Evolutionary conservation across 2,888 invertebrate species (phyloP), one percentile per base, ranked within the genome.

Genomic region (Balanococcus diminutus): DNA sequence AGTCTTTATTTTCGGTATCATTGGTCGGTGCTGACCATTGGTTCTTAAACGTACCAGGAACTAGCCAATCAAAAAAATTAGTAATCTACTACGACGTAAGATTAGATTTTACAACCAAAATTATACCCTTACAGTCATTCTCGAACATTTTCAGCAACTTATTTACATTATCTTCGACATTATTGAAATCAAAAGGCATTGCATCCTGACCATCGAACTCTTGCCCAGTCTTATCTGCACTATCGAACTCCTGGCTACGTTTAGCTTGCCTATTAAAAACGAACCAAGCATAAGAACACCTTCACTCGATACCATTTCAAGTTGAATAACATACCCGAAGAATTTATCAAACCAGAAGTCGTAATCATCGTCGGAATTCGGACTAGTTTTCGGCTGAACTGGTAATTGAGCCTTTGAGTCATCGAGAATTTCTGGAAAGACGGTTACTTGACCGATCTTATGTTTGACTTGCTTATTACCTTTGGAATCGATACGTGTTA

Each of bases 301-400:
- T n/a, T n/a, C n/a, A n/a, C 8, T 36, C 36, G 36, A 36, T 3
- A 36, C 36, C 4, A n/a, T n/a, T 46, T n/a, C n/a, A 4, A 79
- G 0, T 19, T 2, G 1, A 36, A 79, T 0, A 79, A 36, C 22
- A 32, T 85, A 85, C 85, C 72, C 39, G 79, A 85, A 85, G 46
- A 85, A 85, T 79, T 85, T 85, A 72, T 75, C 25, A 31, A 46
- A 85, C 85, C 85, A 85, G 22, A 39, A 84, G 28, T 84, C 75
- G n/a, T 84, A 84, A 36, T 42, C 84, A 28, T 39, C 32, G 14
- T 84, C 84, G 32, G 32, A 46, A 56, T 28, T 56, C 14, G 5
- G 22, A 19, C 22, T 56, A 0, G 22, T 5, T 9, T 22, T 22
- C 0, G 11, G 8, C 9, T 22, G 56, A 22, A 22, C 56, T 56